Evolutionary conservation across 2,888 invertebrate genomes (phyloP), one percentile per base, ranked within the genome.

Genomic region (Drosophila prostipennis): DNA sequence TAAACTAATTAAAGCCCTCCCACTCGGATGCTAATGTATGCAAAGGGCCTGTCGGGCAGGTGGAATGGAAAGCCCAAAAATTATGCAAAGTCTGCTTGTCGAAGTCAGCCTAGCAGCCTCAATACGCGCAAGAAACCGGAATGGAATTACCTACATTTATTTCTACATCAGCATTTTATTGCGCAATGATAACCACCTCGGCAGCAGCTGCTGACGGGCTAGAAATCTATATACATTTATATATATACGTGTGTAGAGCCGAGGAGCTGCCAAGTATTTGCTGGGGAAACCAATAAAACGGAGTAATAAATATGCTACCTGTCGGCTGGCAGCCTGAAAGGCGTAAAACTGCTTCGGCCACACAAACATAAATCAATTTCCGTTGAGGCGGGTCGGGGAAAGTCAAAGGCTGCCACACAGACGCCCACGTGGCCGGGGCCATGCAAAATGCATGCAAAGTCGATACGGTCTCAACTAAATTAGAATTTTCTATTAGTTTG

Each of bases 21-120:
- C 74, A 79, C 81, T 81, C 85, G 76, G 78, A 76, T 79, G 88
- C 77, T 81, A 87, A 88, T 88, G 74, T 79, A 88, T 87, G 81
- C 79, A 80, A 85, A 89, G 80, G 80, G 77, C 76, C 79, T 85
- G 75, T 82, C 71, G 23, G 39, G 52, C 29, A 55, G 52, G 42
- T 51, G 26, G 11, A 11, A 11, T 11, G 34, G 36, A 42, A 6
- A 51, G 19, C 32, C 29, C 64, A 14, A 84, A 84, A 87, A 86
- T 83, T 80, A 83, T 83, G 81, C 84, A 71, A 87, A 86, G 82
- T 72, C 87, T 80, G 80, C 56, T 61, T 37, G 49, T 54, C 59
- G 34, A 34, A 53, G 58, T 40, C 57, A 23, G 23, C 23, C 3
- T 23, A 2, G 3, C 26, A 46, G 51, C 45, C 42, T 40, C 61